Evolutionary conservation across 2,888 invertebrate genomes (phyloP).

Genomic region (Prenolepis imparis): DNA sequence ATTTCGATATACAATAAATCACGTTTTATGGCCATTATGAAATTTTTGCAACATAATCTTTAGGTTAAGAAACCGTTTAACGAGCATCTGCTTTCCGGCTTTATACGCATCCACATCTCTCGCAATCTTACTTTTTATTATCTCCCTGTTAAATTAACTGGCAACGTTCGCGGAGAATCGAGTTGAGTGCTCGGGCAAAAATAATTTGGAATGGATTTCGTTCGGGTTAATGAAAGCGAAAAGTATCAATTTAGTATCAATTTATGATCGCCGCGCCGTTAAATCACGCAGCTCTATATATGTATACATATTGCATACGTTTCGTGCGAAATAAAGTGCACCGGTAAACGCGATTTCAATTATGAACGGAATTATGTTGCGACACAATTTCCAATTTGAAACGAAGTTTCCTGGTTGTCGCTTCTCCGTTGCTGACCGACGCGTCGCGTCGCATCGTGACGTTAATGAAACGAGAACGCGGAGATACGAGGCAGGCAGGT

Average conservation of each 20-base stretch:
- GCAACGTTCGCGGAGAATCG: background rate
- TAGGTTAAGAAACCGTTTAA: constrained; percentile 1
- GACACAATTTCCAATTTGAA: constrained; percentile 25
- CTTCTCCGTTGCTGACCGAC: constrained; percentile 9
- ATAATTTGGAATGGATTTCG: constrained; percentile 33
- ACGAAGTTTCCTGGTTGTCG: background rate
- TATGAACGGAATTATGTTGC: constrained; percentile 24
- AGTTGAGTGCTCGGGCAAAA: constrained; percentile 18
- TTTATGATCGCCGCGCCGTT: constrained; percentile 31
- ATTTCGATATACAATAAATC: background rate
- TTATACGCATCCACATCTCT: constrained; percentile 1
- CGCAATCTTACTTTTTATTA: constrained; percentile 24
- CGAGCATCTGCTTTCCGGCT: background rate
- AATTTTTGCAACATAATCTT: constrained; percentile 18
- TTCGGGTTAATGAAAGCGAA: constrained; percentile 30
- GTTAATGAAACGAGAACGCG: constrained; percentile 49
- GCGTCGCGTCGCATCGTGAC: constrained; percentile 18
- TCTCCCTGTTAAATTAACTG: constrained; percentile 39
- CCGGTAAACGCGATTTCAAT: constrained; percentile 21
- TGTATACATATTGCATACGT: background rate
- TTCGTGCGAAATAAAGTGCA: background rate
- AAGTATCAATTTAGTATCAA: constrained; percentile 34
- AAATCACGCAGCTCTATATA: background rate
- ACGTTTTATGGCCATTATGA: background rate
- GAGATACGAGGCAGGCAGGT: constrained; percentile 65